These are phyloP conservation scores for Drosophila paranaensis DNA, from an alignment of 2,888 invertebrate species.

Conservation along the genomic window DNA sequence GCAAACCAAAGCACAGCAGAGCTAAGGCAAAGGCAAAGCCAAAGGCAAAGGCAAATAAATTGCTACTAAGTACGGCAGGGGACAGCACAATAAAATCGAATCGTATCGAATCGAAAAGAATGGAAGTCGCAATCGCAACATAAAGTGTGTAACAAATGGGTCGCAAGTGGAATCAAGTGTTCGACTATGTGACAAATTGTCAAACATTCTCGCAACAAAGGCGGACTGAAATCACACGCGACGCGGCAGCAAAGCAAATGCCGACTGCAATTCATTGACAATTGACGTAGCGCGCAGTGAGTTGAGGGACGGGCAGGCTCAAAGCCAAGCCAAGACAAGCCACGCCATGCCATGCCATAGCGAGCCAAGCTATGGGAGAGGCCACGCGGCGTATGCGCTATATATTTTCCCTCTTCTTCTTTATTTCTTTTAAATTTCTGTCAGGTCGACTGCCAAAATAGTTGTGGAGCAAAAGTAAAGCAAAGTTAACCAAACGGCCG, in stretches of 20 bases:
- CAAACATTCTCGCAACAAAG: slow-evolving; percentile 64
- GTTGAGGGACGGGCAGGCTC: slow-evolving; percentile 75
- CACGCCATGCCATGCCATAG: slow-evolving; percentile 32
- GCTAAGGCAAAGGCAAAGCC: neutral
- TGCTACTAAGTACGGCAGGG: slow-evolving; percentile 64
- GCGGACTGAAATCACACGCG: slow-evolving; percentile 20
- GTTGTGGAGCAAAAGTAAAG: slow-evolving; percentile 30
- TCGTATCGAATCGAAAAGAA: slow-evolving; percentile 27
- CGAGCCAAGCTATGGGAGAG: slow-evolving; percentile 67
- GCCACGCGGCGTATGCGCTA: slow-evolving; percentile 68
- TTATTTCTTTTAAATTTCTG: slow-evolving; percentile 18
- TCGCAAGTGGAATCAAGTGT: slow-evolving; percentile 50
- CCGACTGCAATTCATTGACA: slow-evolving; percentile 70
- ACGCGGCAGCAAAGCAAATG: slow-evolving; percentile 37
- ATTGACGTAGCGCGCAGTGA: slow-evolving; percentile 22
- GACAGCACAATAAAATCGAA: slow-evolving; percentile 40
- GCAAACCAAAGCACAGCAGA: slow-evolving; percentile 31
- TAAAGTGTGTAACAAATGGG: slow-evolving; percentile 75
- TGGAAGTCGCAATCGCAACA: slow-evolving; percentile 28
- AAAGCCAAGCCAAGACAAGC: slow-evolving; percentile 61
- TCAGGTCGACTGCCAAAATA: slow-evolving; percentile 27
- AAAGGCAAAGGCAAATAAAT: slow-evolving; percentile 61
- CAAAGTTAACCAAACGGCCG: slow-evolving; percentile 49
- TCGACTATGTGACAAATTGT: slow-evolving; percentile 71
- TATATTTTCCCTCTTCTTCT: slow-evolving; percentile 18